Conservation (phyloP, 2,888 invertebrate species). For the Girardia tigrina region DNA sequence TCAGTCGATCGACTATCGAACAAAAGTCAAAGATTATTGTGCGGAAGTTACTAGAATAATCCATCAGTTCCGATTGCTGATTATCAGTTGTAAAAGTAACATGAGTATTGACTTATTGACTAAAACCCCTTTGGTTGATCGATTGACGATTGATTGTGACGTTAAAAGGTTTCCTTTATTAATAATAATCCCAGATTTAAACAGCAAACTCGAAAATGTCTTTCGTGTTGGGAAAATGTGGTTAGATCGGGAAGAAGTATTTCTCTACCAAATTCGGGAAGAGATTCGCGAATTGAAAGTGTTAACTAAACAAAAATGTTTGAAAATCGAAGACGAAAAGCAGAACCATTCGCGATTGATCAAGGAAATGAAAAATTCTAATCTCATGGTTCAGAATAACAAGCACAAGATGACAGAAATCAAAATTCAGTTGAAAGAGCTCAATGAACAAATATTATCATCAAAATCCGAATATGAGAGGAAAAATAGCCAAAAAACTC, state of each 20-base stretch:
- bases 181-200: slow-evolving; percentile 43
- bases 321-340: slow-evolving; percentile 41
- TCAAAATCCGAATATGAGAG: slow-evolving; percentile 41
- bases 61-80: slow-evolving; percentile 40
- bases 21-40: slow-evolving; percentile 41
- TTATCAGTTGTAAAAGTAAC: slow-evolving; percentile 41
- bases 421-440: slow-evolving; percentile 42
- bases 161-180: slow-evolving; percentile 45
- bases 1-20: background rate
- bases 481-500: slow-evolving; percentile 42
- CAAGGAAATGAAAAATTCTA: slow-evolving; percentile 42
- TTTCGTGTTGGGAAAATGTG: slow-evolving; percentile 42
- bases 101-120: slow-evolving; percentile 43
- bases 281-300: slow-evolving; percentile 43
- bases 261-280: slow-evolving; percentile 44
- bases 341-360: slow-evolving; percentile 42
- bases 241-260: slow-evolving; percentile 44
- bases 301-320: slow-evolving; percentile 41
- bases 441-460: slow-evolving; percentile 42
- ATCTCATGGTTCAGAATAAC: slow-evolving; percentile 42
- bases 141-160: slow-evolving; percentile 43
- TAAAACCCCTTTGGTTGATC: slow-evolving; percentile 41
- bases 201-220: slow-evolving; percentile 41
- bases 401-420: slow-evolving; percentile 42
- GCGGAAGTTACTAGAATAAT: slow-evolving; percentile 40